Evolutionary conservation across 1,140 invertebrate species (phyloP), one percentile per base, ranked within the genome.

Genomic region (Tetraneura akinire): DNA sequence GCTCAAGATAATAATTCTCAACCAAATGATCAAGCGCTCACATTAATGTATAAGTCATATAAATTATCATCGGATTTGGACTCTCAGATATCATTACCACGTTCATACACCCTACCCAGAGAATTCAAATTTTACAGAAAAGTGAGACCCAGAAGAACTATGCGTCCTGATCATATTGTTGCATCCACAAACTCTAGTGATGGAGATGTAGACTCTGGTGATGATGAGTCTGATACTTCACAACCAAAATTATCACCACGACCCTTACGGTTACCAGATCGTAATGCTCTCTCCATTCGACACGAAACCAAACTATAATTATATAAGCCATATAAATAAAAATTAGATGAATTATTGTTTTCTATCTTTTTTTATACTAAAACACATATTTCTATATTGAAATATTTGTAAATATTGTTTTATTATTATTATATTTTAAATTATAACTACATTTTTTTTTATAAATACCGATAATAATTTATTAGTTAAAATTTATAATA

Each of bases 141-240:
- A 80, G 87, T 86, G 53, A 85, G 84, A 80, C 85, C 85, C 55
- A 86, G 86, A 82, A 90, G 89, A 84, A 84, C 89, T 49, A 86
- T 87, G 3, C 84, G 88, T 21, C 87, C 87, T 1, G 89, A 90
- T 80, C 90, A 91, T 84, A 91, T 91, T 84, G 86, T 93, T 21
- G 90, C 91, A 37, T 94, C 92, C 62, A 94, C 92, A 11, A 94
- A 94, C 84, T 94, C 93, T 83, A 94, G 92, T 83, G 93, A 94
- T 85, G 93, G 93, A 68, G 83, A 84, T 76, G 83, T 84, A 5
- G 83, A 84, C 37, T 83, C 82, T 49, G 83, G 66, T 13, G 83
- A 83, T 82, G 83, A 84, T 29, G 83, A 84, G 37, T 83, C 83
- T 5, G 83, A 83, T 13, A 81, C 81, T 11, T 83, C 83, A n/a